A percentile compares a stretch with the other conserved stretches of the same genome.
Evolutionary conservation across 2,113 vertebrate species (phyloP).

Genomic region (Rallus limicola): DNA sequence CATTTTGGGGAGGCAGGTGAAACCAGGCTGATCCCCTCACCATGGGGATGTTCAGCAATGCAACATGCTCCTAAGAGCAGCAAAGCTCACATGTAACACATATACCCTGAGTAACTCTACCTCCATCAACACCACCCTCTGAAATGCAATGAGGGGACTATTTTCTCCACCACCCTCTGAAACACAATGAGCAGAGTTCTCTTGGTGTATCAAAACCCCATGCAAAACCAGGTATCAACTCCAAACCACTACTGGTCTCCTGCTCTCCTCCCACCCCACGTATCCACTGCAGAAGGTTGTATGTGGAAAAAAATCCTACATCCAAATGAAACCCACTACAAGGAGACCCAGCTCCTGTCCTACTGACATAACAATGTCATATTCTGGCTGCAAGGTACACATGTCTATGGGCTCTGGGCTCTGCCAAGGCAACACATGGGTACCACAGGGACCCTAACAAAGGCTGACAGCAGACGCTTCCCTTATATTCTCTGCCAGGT

Average conservation of each 20-base stretch:
- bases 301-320: background rate
- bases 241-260: background rate
- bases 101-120: background rate
- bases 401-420: background rate
- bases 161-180: background rate
- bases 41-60: background rate
- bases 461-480: background rate
- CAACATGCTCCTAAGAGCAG: background rate
- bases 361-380: background rate
- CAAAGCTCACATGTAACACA: background rate
- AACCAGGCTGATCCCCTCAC: background rate
- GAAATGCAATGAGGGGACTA: background rate
- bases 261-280: background rate
- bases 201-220: background rate
- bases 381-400: background rate
- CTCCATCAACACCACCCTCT: background rate
- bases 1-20: background rate
- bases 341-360: background rate
- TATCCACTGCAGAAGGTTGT: background rate
- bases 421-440: slow-evolving; percentile 40
- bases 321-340: background rate
- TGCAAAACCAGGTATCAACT: background rate
- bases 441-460: background rate
- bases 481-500: background rate
- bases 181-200: background rate